A percentile compares a stretch with the other conserved stretches of the same genome.
phyloP scores from a whole-genome alignment of 35 echinoderm and acorn worm species.

The Diadema setosum region DNA sequence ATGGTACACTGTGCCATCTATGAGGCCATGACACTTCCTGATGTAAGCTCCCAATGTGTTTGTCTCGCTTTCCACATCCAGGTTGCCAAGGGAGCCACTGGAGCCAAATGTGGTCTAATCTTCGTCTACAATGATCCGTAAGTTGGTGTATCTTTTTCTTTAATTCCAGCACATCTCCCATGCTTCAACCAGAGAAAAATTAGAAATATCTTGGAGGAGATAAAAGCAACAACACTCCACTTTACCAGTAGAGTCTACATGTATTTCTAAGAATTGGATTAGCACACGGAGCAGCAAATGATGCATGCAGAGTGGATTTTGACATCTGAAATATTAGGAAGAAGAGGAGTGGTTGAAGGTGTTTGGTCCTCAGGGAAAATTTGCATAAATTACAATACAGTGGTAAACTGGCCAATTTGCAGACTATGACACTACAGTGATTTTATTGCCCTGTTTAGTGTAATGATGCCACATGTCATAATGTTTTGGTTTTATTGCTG shows the following conservation, averaged over 20 bases:
- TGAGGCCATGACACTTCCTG: too few species aligned
- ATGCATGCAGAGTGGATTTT: not conserved
- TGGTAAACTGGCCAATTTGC: too few species aligned
- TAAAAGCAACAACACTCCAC: not conserved
- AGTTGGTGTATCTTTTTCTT: not conserved
- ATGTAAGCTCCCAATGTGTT: too few species aligned
- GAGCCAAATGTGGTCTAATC: conserved; percentile 66
- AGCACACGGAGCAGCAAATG: not conserved
- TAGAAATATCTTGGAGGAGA: not conserved
- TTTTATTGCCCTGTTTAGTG: too few species aligned
- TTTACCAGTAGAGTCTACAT: not conserved
- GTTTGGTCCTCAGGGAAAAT: too few species aligned
- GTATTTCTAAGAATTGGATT: not conserved
- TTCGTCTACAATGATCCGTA: conserved; percentile 75
- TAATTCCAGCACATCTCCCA: not conserved
- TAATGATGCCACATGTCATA: too few species aligned
- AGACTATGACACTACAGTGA: too few species aligned
- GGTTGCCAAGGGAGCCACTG: conserved; percentile 72
- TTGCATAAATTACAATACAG: too few species aligned
- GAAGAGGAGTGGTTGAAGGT: too few species aligned
- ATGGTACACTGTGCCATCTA: too few species aligned
- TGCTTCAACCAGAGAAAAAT: not conserved
- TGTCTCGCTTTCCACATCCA: not conserved
- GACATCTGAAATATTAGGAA: too few species aligned
- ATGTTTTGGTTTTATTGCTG: too few species aligned